Conservation (phyloP, 2,888 invertebrate species). For the Papilio elwesi region DNA sequence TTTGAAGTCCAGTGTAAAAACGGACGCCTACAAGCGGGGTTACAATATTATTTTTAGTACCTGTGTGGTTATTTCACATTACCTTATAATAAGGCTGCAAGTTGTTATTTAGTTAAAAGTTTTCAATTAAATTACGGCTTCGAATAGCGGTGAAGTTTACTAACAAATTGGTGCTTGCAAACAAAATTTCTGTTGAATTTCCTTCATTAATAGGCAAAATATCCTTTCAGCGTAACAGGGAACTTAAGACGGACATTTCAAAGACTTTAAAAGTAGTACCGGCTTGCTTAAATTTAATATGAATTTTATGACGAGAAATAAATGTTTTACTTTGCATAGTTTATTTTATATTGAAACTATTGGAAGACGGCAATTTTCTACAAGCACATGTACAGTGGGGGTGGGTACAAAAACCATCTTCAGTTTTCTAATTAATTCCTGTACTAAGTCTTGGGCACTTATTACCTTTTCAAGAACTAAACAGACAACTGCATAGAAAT, state of each 20-base stretch:
- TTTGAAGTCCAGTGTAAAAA: no score
- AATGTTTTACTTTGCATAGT: background rate
- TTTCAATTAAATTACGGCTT: slow-evolving; percentile 34
- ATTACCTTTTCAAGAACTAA: no score
- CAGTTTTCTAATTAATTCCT: no score
- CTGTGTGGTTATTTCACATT: slow-evolving; percentile 15
- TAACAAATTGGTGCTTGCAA: slow-evolving; percentile 26
- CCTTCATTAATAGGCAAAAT: slow-evolving; percentile 39
- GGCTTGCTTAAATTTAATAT: slow-evolving; percentile 18
- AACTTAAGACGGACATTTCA: slow-evolving; percentile 31
- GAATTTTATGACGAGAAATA: slow-evolving; percentile 12
- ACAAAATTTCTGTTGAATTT: slow-evolving; percentile 30
- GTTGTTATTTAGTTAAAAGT: slow-evolving; percentile 30
- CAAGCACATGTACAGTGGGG: no score
- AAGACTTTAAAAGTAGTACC: slow-evolving; percentile 21
- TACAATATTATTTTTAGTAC: background rate
- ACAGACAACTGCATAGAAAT: no score
- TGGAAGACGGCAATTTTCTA: background rate
- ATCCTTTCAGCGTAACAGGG: slow-evolving; percentile 29
- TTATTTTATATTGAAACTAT: background rate
- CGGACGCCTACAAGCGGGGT: no score
- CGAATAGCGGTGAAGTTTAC: slow-evolving; percentile 32
- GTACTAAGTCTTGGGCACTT: no score
- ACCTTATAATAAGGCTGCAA: background rate
- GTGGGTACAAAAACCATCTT: no score